Evolutionary conservation across 2,113 vertebrate species (phyloP), one percentile per base, ranked within the genome.

Genomic region (Melanerpes formicivorus): DNA sequence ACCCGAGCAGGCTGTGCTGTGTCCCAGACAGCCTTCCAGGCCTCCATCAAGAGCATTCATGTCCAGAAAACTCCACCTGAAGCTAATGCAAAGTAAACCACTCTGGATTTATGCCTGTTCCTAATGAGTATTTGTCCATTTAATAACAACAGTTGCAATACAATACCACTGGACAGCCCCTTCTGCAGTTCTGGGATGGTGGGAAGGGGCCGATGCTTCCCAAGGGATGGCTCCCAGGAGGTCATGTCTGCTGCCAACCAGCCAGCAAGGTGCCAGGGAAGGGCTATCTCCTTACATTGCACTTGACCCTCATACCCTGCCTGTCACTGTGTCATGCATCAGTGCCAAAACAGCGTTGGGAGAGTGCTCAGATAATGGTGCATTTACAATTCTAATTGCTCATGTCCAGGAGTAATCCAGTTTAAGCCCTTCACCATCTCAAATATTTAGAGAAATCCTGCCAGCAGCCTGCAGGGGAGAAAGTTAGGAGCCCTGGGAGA

Each of bases 381-480:
- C 69, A 94, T 94, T 93, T 95, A 80, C 95, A 90, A 91, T 95
- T 95, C 59, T 84, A 95, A 96, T 94, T 94, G 87, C 78, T 90
- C 77, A 11, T 92, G 89, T 92, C 93, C 91, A 84, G 93, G 59
- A 93, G 81, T 94, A 95, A 92, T 92, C 93, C 74, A 81, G 74
- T 88, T 93, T 84, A 93, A 93, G 84, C 84, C 93, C 89, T 94
- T 93, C 90, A 93, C 87, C 54, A 26, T 90, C 94, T 95, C 93
- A 93, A 92, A 95, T 94, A 93, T 94, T 95, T 93, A 92, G 93
- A 92, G 87, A 94, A 94, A 92, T 90, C 94, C 95, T 92, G 88
- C 88, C 83, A 92, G 93, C 83, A 94, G 88, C 94, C 90, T 88
- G 88, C 60, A 83, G 88, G 92, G 86, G 72, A 94, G 77, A 83